Evolutionary conservation across 2,113 vertebrate genomes (phyloP).

Genomic region (Columbina picui): DNA sequence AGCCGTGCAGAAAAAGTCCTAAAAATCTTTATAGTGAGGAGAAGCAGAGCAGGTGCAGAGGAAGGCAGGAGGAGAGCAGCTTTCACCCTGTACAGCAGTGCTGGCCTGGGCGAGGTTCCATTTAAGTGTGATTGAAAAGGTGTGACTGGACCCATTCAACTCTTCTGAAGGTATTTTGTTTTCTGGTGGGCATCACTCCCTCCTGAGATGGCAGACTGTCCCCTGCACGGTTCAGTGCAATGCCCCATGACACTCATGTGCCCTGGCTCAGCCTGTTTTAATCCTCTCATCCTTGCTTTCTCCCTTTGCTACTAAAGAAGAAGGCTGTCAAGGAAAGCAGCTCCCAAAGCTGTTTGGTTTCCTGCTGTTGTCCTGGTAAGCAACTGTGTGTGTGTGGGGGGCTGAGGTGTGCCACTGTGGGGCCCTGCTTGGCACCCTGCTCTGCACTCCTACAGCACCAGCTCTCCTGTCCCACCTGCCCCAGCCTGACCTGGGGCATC

Average conservation of each 20-base stretch:
- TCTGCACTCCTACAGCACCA: too few relatives aligned
- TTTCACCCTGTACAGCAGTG: neutral
- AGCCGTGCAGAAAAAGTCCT: neutral
- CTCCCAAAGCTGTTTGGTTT: neutral
- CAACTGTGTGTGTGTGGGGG: neutral
- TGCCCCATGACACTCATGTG: accelerated
- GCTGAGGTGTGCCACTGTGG: neutral
- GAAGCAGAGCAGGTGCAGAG: neutral
- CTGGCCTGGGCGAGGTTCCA: neutral
- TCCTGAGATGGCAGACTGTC: neutral
- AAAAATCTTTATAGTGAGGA: neutral
- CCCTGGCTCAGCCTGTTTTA: neutral
- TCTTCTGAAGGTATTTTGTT: neutral
- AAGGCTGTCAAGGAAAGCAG: neutral
- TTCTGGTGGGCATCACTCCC: neutral
- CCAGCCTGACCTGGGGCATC: neutral
- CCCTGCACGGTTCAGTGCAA: neutral
- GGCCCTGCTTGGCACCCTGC: neutral
- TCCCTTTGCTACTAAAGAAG: neutral
- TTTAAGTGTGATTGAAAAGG: neutral
- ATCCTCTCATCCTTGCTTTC: neutral
- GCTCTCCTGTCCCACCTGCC: neutral
- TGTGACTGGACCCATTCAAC: neutral
- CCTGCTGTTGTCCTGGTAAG: neutral
- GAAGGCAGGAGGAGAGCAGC: neutral